Conservation (phyloP, 2,113 vertebrate species). For the Hypocryptadius cinnamomeus region DNA sequence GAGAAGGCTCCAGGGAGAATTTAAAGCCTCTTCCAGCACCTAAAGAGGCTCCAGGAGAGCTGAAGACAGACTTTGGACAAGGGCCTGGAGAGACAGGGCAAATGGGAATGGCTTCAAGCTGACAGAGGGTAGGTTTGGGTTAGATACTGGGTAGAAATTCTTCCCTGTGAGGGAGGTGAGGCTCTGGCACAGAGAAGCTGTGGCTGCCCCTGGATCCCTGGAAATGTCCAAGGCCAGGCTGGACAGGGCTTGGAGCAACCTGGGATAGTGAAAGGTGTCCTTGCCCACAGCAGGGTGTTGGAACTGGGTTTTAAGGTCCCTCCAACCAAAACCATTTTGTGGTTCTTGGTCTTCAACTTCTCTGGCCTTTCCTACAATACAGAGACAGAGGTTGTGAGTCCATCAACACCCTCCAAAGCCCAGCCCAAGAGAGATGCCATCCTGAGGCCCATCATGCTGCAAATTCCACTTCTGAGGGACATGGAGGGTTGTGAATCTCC, state of each 20-base stretch:
- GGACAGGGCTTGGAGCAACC: accelerated
- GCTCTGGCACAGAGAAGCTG: neutral
- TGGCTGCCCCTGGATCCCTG: neutral
- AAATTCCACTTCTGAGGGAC: neutral
- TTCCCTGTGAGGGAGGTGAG: accelerated
- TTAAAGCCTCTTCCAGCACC: neutral
- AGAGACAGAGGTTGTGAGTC: neutral
- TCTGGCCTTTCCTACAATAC: accelerated
- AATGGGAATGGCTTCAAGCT: neutral
- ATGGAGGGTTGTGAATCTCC: neutral
- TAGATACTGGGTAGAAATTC: neutral
- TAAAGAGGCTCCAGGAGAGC: neutral
- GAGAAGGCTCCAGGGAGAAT: neutral
- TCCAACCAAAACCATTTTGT: neutral
- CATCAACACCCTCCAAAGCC: neutral
- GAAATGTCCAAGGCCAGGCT: accelerated
- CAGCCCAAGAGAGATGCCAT: neutral
- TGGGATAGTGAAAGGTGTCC: neutral
- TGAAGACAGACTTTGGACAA: neutral
- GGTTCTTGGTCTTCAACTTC: neutral
- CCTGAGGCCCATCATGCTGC: neutral
- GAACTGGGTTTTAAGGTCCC: neutral
- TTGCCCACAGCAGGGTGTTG: neutral
- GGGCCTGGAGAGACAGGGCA: neutral
- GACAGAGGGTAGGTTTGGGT: neutral